Conservation (phyloP, 2,113 vertebrate species). For the Peromyscus californicus region DNA sequence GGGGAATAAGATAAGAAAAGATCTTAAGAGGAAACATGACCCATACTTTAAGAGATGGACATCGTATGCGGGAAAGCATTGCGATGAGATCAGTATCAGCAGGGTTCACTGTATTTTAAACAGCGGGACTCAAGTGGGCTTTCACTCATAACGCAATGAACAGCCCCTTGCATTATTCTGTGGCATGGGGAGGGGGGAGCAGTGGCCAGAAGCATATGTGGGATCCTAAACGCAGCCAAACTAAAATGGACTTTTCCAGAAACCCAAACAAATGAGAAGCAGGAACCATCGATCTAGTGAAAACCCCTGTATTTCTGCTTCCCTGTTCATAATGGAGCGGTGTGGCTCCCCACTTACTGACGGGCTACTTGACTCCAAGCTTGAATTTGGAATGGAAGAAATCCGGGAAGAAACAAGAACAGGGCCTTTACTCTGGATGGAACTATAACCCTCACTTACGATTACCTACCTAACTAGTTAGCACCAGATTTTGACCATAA, state of each 20-base stretch:
- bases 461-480: slow-evolving; percentile 8
- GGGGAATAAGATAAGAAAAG: slow-evolving; percentile 85
- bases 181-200: slow-evolving; percentile 44
- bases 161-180: slow-evolving; percentile 75
- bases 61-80: slow-evolving; percentile 84
- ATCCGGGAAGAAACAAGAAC: background rate
- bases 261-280: slow-evolving; percentile 74
- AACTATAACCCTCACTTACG: background rate
- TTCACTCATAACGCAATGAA: slow-evolving; percentile 79
- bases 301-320: slow-evolving; percentile 33
- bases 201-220: slow-evolving; percentile 37
- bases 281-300: slow-evolving; percentile 73
- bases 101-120: slow-evolving; percentile 85
- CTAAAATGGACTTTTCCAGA: slow-evolving; percentile 79
- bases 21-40: slow-evolving; percentile 84
- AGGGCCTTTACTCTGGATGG: background rate
- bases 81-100: slow-evolving; percentile 83
- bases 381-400: slow-evolving; percentile 69
- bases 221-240: slow-evolving; percentile 68
- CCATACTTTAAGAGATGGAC: slow-evolving; percentile 82
- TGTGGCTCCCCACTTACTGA: background rate
- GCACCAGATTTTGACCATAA: slow-evolving; percentile 17
- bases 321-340: slow-evolving; percentile 47
- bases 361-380: slow-evolving; percentile 1
- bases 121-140: slow-evolving; percentile 81